Evolutionary conservation across 2,113 vertebrate genomes (phyloP).

Genomic region (cat (Felis catus)): DNA sequence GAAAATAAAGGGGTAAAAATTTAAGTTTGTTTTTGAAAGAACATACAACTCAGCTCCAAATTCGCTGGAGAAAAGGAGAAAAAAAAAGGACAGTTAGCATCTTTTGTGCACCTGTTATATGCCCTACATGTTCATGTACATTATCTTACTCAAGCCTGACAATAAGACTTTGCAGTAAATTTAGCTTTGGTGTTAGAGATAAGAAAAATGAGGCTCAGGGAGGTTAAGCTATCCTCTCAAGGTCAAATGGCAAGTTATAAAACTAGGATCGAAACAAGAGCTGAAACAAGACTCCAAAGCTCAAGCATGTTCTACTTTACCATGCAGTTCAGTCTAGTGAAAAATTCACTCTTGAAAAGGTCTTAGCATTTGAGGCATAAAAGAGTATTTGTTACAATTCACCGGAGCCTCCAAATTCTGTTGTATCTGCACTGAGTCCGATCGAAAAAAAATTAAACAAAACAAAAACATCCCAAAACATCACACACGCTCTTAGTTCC

Average conservation of each 20-base stretch:
- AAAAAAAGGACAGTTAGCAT: background rate
- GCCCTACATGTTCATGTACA: background rate
- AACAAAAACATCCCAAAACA: background rate
- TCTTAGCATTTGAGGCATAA: slow-evolving; percentile 37
- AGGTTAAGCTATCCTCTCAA: slow-evolving; percentile 41
- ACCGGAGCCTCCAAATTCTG: slow-evolving; percentile 2
- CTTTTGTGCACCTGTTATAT: background rate
- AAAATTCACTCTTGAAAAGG: slow-evolving; percentile 33
- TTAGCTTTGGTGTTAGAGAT: slow-evolving; percentile 48
- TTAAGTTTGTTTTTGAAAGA: background rate
- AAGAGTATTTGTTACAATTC: slow-evolving; percentile 5
- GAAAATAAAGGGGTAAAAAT: background rate
- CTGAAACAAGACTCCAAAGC: background rate
- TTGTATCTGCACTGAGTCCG: background rate
- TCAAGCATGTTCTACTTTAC: background rate
- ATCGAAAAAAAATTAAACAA: background rate
- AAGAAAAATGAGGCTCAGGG: background rate
- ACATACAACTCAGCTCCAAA: slow-evolving; percentile 34
- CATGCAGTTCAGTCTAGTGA: background rate
- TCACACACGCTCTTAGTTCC: background rate
- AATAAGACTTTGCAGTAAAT: background rate
- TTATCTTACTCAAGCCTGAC: background rate
- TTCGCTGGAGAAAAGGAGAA: background rate
- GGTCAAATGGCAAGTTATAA: slow-evolving; percentile 38
- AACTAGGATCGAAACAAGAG: slow-evolving; percentile 25